Base-by-base conservation (phyloP, 1,140 invertebrate species). In the Chironomus striatipennis region DNA sequence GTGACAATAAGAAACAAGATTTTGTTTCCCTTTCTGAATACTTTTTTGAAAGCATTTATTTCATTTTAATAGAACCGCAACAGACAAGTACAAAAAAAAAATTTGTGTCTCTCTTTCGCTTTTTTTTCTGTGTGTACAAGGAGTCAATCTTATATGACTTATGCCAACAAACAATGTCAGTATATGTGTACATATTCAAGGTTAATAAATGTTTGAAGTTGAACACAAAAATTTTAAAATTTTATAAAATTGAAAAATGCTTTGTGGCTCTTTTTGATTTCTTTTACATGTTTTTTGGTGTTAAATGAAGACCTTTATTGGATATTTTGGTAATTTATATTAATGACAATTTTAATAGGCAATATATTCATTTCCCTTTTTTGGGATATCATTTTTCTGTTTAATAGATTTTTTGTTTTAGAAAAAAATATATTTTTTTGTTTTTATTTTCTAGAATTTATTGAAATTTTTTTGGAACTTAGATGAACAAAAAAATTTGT, bases 291-390 rank as follows among this genome's bases (percentile, higher is more conserved):
- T 57, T 57, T 57, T 57, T n/a, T 57, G 12, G 47, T 57, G n/a
- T 57, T 15, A 57, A 57, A 57, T 57, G 47, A 57, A 57, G 47
- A 57, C 8, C 47, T 57, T 57, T 57, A 57, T n/a, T 57, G 47
- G 1, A 57, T 15, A 57, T 57, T 57, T 57, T 57, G 1, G 47
- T 57, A 57, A 57, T 57, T 57, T 57, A 57, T 57, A n/a, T 57
- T 57, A 57, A 57, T 57, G 12, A 12, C 47, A n/a, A 57, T 15
- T 15, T n/a, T 12, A 57, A 15, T 2, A 34, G 24, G 24, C 24
- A 2, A 34, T 34, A 34, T 34, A 34, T 34, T 34, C 24, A 34
- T 34, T 34, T 5, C 24, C 24, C 24, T 34, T 2, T 34, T 34
- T 34, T 1, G 24, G 24, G 24, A 34, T 34, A 2, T 34, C 24